phyloP scores from a whole-genome alignment of 2,797 vertebrate genomes.

The Myiotriccus ornatus region DNA sequence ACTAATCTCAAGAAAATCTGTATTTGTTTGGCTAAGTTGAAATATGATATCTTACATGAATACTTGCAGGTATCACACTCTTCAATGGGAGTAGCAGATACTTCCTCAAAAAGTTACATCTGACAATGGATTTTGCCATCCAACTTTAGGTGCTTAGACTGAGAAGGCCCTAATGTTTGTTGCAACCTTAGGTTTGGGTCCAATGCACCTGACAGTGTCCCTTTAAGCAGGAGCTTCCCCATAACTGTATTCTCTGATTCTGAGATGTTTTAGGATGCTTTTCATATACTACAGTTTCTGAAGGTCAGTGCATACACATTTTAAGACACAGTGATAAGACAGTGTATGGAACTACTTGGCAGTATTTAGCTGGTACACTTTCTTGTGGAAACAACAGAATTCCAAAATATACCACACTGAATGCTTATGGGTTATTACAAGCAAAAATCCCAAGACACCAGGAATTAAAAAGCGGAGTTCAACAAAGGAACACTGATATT shows the following conservation, averaged over 20 bases:
- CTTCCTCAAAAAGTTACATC: neutral
- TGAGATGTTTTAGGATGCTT: slow-evolving; percentile 39
- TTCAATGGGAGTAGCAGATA: neutral
- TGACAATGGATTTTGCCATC: neutral
- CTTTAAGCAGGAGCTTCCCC: slow-evolving; percentile 14
- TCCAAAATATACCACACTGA: slow-evolving; percentile 61
- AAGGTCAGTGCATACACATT: slow-evolving; percentile 56
- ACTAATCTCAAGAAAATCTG: neutral
- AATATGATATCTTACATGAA: neutral
- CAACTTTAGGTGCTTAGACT: neutral
- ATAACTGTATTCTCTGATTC: neutral
- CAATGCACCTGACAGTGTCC: neutral
- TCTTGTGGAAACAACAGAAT: slow-evolving; percentile 67
- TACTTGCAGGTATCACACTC: neutral
- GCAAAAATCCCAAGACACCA: slow-evolving; percentile 58
- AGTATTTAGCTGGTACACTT: slow-evolving; percentile 72
- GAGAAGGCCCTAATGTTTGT: neutral
- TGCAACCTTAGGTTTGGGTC: neutral
- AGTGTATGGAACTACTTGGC: slow-evolving; percentile 70
- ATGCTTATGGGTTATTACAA: slow-evolving; percentile 67
- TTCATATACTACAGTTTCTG: slow-evolving; percentile 37
- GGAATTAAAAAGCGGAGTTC: slow-evolving; percentile 70
- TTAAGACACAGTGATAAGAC: slow-evolving; percentile 66
- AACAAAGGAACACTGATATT: slow-evolving; percentile 66
- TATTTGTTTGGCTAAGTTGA: neutral